Evolutionary conservation across 1,140 invertebrate genomes (phyloP).

Genomic region (Scaptomyza pallida): DNA sequence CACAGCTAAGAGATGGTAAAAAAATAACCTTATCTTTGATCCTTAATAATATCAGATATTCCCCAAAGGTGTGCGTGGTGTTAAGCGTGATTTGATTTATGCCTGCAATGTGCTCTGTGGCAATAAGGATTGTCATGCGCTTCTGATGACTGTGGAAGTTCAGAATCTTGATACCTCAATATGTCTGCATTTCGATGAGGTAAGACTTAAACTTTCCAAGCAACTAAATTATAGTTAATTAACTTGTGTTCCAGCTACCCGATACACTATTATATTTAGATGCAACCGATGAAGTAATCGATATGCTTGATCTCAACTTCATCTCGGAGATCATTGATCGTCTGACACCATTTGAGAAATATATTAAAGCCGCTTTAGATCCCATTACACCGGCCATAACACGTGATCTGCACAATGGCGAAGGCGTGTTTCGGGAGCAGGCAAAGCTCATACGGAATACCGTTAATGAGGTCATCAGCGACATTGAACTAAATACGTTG

Average conservation of each 20-base stretch:
- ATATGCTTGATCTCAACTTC: background rate
- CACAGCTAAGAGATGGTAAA: slow-evolving; percentile 88
- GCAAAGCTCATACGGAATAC: slow-evolving; percentile 29
- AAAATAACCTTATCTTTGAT: background rate
- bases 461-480: slow-evolving; percentile 45
- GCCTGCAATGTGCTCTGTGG: slow-evolving; percentile 39
- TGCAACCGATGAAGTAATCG: background rate
- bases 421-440: slow-evolving; percentile 7
- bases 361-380: slow-evolving; percentile 10
- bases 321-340: background rate
- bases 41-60: too few species aligned
- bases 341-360: slow-evolving; percentile 7
- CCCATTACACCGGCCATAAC: slow-evolving; percentile 19
- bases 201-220: background rate
- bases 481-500: slow-evolving; percentile 43
- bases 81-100: slow-evolving; percentile 86
- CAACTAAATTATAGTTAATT: background rate
- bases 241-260: slow-evolving; percentile 30
- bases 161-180: slow-evolving; percentile 85
- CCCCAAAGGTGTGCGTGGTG: slow-evolving; percentile 87
- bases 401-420: slow-evolving; percentile 37
- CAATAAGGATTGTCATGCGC: slow-evolving; percentile 68
- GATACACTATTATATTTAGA: slow-evolving; percentile 13
- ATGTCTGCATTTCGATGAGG: slow-evolving; percentile 57
- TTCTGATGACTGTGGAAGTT: slow-evolving; percentile 86